These are phyloP conservation scores for Torymus aiolomorphi DNA, from an alignment of 2,888 invertebrate species.

Conservation along the genomic window DNA sequence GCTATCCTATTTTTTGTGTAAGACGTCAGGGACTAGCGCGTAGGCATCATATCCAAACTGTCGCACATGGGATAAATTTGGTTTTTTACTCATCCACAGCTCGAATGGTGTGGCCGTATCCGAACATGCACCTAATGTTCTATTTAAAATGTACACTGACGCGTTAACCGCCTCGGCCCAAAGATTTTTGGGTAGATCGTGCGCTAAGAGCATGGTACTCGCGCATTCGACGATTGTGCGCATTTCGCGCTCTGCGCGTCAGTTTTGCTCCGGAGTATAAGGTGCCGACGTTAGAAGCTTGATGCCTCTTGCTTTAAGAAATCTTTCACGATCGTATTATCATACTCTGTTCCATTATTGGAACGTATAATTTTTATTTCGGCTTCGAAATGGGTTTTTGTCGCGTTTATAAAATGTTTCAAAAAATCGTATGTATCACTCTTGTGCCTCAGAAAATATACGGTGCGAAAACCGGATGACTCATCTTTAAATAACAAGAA, in stretches of 20 bases:
- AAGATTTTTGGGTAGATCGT: neutral
- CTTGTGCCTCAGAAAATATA: constrained; percentile 20
- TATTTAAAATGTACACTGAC: constrained; percentile 61
- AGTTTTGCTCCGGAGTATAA: constrained; percentile 44
- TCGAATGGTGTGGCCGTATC: constrained; percentile 53
- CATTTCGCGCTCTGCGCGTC: constrained; percentile 36
- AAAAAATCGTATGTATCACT: neutral
- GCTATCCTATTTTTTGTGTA: constrained; percentile 23
- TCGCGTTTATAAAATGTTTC: neutral
- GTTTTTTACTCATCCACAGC: constrained; percentile 55
- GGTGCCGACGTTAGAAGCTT: constrained; percentile 29
- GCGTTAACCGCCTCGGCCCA: too few relatives aligned
- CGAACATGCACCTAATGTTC: constrained; percentile 46
- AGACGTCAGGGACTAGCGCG: constrained; percentile 58
- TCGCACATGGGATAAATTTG: too few relatives aligned
- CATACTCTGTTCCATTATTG: constrained; percentile 39
- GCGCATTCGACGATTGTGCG: too few relatives aligned
- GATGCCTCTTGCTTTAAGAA: constrained; percentile 23
- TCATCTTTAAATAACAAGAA: too few relatives aligned
- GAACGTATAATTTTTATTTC: constrained; percentile 38
- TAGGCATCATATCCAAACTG: constrained; percentile 60
- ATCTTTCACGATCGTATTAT: neutral
- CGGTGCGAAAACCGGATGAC: neutral
- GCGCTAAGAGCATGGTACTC: constrained; percentile 25
- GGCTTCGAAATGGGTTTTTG: constrained; percentile 9